A percentile compares a stretch with the other conserved stretches of the same genome.
Evolutionary conservation across 2,113 vertebrate species (phyloP).

Genomic region (Otis tarda): DNA sequence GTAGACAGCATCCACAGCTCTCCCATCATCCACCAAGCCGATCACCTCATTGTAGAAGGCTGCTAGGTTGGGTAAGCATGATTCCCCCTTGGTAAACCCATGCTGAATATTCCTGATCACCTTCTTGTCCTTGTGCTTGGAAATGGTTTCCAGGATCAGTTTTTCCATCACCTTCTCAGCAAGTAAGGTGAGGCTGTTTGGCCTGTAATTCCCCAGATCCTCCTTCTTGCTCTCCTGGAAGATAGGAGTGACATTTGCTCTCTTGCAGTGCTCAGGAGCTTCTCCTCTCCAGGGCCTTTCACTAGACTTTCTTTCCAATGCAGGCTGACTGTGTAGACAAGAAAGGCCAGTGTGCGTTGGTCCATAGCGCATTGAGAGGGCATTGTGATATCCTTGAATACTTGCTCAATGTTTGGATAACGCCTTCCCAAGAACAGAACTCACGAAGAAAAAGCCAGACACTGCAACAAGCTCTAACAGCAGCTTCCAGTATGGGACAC

Average conservation of each 20-base stretch:
- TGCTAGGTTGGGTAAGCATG: background rate
- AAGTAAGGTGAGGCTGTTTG: background rate
- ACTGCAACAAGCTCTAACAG: slow-evolving; percentile 91
- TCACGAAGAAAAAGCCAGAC: slow-evolving; percentile 82
- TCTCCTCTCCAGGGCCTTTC: background rate
- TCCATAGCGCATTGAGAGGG: slow-evolving; percentile 91
- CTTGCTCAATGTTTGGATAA: slow-evolving; percentile 84
- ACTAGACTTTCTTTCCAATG: background rate
- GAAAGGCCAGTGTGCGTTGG: slow-evolving; percentile 92
- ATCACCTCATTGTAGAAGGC: background rate
- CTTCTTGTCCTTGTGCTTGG: background rate
- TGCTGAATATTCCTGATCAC: background rate
- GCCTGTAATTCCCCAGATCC: background rate
- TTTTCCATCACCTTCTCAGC: background rate
- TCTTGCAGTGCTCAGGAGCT: background rate
- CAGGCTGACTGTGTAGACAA: slow-evolving; percentile 92
- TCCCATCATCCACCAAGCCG: background rate
- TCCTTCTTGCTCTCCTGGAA: background rate
- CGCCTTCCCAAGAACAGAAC: slow-evolving; percentile 76
- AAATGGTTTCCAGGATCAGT: background rate
- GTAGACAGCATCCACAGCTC: background rate
- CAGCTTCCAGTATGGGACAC: slow-evolving; percentile 96
- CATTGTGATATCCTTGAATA: slow-evolving; percentile 86
- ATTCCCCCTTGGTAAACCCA: background rate
- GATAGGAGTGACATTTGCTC: background rate